Base-by-base conservation (phyloP, 2,888 invertebrate genomes). In the Gortyna flavago region DNA sequence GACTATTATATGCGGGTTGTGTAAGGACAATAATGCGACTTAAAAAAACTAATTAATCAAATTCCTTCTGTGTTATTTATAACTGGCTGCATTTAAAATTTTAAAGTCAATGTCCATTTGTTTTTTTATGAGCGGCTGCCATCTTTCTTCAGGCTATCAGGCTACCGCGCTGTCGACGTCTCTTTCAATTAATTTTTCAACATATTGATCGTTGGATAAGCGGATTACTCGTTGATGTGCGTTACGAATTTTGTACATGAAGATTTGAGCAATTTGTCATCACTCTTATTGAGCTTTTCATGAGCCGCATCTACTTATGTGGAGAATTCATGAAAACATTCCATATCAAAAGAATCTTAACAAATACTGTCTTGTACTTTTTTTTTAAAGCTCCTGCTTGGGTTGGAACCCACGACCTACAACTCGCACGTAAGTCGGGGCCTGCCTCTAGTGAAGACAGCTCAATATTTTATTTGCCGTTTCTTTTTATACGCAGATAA, bases 1-100 rank as follows among this genome's bases (percentile, higher is more conserved):
- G 38, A 65, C 6, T 25, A 64, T 57, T 48, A 21, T n/a, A 75
- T 83, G 74, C 71, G 67, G 74, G 68, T 16, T 62, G 6, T 25
- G 21, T 32, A 21, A 11, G 54, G 32, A 61, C 32, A 65, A 77
- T 25, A 38, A 18, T 38, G 29, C 41, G 18, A 21, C 29, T 62
- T 1, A 75, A 21, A 51, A 51, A 35, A 2, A 35, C 1, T 35
- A 35, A 54, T 62, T 35, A 35, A 62, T 35, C 5, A 62, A 35
- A 62, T 25, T 62, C 35, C 11, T 21, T 21, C 9, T 62, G 62
- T 35, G 35, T 35, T 32, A 61, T 16, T 5, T 57, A 16, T 13
- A 32, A 61, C 32, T 61, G 3, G 11, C 21, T 35, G 35, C 21
- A 35, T 11, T n/a, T 9, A 54, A 57, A 54, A 54, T n/a, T 11